These are phyloP conservation scores for Xanthostigma xanthostigma DNA, from an alignment of 2,888 invertebrate species.

Conservation along the genomic window DNA sequence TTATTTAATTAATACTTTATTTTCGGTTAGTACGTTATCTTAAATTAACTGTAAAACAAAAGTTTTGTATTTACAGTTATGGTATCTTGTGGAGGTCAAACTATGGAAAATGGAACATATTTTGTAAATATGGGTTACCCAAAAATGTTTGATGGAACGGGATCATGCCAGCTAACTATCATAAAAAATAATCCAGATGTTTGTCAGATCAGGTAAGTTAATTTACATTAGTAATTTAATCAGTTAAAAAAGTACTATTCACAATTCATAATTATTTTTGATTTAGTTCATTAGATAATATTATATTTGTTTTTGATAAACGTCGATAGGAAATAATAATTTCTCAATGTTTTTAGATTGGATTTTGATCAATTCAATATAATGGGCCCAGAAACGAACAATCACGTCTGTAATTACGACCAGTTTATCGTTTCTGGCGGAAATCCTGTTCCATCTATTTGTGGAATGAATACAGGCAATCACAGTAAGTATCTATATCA, in stretches of 20 bases:
- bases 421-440: constrained; percentile 77
- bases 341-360: constrained; percentile 34
- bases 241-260: constrained; percentile 3
- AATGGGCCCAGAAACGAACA: constrained; percentile 57
- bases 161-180: constrained; percentile 73
- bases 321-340: neutral
- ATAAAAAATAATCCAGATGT: constrained; percentile 62
- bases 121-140: constrained; percentile 78
- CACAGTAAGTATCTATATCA: constrained; percentile 52
- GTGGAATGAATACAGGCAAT: constrained; percentile 65
- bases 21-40: no score
- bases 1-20: no score
- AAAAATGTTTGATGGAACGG: constrained; percentile 55
- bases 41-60: neutral
- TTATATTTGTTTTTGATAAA: neutral
- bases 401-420: constrained; percentile 70
- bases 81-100: constrained; percentile 61
- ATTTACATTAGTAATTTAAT: constrained; percentile 1
- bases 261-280: constrained; percentile 6
- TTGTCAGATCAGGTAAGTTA: constrained; percentile 60
- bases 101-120: constrained; percentile 69
- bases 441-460: constrained; percentile 63
- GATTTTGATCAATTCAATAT: constrained; percentile 67
- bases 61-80: constrained; percentile 39
- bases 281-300: neutral